Percentiles rank a stretch among this genome's conserved stretches.
Evolutionary conservation across 2,888 invertebrate species (phyloP).

Genomic region (Noctua janthe): DNA sequence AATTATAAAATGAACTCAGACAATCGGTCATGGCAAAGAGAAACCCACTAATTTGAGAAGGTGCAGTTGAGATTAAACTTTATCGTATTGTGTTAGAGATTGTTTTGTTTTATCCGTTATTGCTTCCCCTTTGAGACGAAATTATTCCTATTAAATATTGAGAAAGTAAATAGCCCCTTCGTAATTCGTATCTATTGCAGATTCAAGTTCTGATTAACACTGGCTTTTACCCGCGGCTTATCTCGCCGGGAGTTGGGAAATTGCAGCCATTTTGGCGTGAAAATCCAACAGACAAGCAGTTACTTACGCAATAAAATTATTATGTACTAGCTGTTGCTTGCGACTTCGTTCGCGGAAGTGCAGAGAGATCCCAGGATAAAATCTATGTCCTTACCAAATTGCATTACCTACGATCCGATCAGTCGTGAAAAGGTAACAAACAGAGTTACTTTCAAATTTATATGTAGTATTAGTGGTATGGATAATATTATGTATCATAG

Average conservation of each 20-base stretch:
- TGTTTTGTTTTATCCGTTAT: background rate
- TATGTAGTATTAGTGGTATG: too few relatives aligned
- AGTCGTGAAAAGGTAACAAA: too few relatives aligned
- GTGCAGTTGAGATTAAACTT: conserved; percentile 30
- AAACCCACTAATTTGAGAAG: conserved; percentile 22
- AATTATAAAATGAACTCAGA: conserved; percentile 36
- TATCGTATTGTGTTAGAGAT: conserved; percentile 14
- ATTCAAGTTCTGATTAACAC: conserved; percentile 2
- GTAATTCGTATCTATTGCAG: background rate
- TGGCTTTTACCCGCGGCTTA: background rate
- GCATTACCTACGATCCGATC: too few relatives aligned
- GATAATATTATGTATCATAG: background rate
- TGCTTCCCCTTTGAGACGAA: conserved; percentile 6
- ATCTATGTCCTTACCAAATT: too few relatives aligned
- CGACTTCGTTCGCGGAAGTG: too few relatives aligned
- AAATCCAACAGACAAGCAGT: background rate
- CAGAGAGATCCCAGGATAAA: too few relatives aligned
- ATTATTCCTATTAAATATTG: conserved; percentile 25
- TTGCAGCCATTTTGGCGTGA: background rate
- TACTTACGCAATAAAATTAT: background rate
- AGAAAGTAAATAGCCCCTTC: conserved; percentile 7
- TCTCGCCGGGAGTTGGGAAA: background rate
- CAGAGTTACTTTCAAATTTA: too few relatives aligned
- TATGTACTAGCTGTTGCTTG: too few relatives aligned
- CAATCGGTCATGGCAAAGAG: conserved; percentile 51